Base-by-base conservation (phyloP, 2,113 vertebrate species). In the Paraplagusia blochii region DNA sequence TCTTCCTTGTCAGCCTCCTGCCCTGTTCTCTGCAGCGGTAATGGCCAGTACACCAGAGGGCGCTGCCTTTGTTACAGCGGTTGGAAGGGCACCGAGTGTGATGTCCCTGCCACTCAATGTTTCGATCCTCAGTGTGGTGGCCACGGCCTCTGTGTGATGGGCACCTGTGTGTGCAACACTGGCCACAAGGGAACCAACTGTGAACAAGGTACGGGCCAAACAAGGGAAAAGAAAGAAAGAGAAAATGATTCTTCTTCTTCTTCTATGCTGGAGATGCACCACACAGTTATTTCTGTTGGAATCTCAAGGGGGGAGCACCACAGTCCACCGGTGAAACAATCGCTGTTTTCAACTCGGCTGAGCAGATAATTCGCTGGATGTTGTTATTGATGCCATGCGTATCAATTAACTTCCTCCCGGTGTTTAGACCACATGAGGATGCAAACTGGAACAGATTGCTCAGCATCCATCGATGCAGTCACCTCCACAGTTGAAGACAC, bases 21-120 rank as follows among this genome's bases (percentile, higher is more conserved):
- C 64, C 95, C 96, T 0, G 93, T 98, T 70, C 79, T 99, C 73
- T 99, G 97, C 69, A 99, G 95, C 22, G 94, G 94, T 52, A 98
- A 98, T 0, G 97, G 97, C 44, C 95, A 99, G 70, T 99, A 99
- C 89, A 94, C 94, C 84, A 94, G 95, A 72, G 97, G 97, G 66
- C 95, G 95, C 79, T 99, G 97, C 77, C 93, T 95, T 47, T 99
- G 97, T 63, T 96, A 94, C 89, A 98, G 95, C 0, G 96, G 97
- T 63, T 99, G 97, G 97, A 99, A 98, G 85, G 95, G 96, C 65
- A 95, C 93, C 0, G 97, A 99, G 81, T 99, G 97, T 4, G 97
- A 99, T 0, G 90, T 99, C 56, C 93, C 95, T 1, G 60, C 85
- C 7, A 90, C 89, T 15, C 95, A 99, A 88, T 99, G 97, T 42